Evolutionary conservation across 2,888 invertebrate species (phyloP).

Genomic region (Carabus problematicus): DNA sequence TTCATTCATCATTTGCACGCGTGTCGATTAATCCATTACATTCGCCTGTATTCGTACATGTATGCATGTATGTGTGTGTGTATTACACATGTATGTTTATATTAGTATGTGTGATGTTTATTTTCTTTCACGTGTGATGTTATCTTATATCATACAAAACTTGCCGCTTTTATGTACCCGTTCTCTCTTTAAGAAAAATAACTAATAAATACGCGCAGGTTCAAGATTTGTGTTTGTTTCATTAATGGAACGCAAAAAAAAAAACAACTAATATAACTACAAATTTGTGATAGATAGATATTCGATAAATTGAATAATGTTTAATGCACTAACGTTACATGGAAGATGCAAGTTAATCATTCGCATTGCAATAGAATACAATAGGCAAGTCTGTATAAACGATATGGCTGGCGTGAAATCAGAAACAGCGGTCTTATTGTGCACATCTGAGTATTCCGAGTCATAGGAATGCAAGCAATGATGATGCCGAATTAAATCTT

Average conservation of each 20-base stretch:
- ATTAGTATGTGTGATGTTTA: slow-evolving; percentile 10
- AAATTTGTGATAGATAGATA: no score
- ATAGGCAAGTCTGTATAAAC: no score
- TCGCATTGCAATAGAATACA: no score
- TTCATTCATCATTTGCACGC: slow-evolving; percentile 25
- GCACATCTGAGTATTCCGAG: neutral
- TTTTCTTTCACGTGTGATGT: slow-evolving; percentile 31
- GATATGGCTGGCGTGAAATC: no score
- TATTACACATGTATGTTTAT: neutral
- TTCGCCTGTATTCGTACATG: neutral
- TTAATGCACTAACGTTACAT: no score
- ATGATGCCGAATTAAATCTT: slow-evolving; percentile 7
- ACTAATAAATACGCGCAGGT: neutral
- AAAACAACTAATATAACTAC: no score
- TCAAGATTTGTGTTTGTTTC: no score
- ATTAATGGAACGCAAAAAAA: no score
- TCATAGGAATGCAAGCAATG: slow-evolving; percentile 21
- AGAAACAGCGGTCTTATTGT: no score
- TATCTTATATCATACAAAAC: slow-evolving; percentile 35
- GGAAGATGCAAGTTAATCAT: no score
- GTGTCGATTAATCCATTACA: slow-evolving; percentile 35
- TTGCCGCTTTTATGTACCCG: slow-evolving; percentile 12
- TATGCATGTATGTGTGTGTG: no score
- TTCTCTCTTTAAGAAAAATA: slow-evolving; percentile 23
- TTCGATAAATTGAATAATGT: no score